Evolutionary conservation across 2,797 vertebrate genomes (phyloP), one percentile per base, ranked within the genome.

Genomic region (Muraenolepis orangiensis): DNA sequence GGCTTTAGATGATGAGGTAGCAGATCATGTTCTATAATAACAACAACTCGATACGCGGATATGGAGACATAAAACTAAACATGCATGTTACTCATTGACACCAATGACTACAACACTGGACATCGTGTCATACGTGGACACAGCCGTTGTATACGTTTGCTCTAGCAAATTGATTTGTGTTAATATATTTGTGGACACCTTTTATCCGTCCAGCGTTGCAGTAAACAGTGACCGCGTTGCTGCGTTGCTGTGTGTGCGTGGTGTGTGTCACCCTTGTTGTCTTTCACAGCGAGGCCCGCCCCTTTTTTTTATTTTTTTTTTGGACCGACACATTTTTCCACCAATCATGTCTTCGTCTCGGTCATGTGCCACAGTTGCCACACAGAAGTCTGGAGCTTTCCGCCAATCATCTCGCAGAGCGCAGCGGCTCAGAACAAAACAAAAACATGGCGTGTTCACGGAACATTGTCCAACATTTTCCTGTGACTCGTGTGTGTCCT

Each of bases 361-460:
- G 75, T 87, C 88, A 91, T 84, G 84, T 90, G 89, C 1, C 26
- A 72, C 81, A 72, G 90, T 92, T 91, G 89, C 90, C 89, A 91
- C 88, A 89, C 87, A 84, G 85, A n/a, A 85, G 70, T 10, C 72
- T 72, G 0, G 75, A n/a, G 30, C 74, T 7, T 42, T 78, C 76
- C 70, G 79, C 90, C 91, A 93, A 92, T 93, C 87, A 68, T 79
- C 11, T 13, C 61, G 36, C 74, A 16, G 28, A 13, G 8, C 64
- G 31, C 74, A 20, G 42, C 4, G 13, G 86, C 80, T 0, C 76
- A 20, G 68, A 88, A 85, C 88, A 91, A 88, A 91, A 93, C 90
- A 93, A 91, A 87, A 92, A 88, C 89, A 87, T 57, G 74, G n/a
- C n/a, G 82, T 82, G 80, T 86, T 85, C 78, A 67, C 18, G 68